phyloP scores from a whole-genome alignment of 2,888 invertebrate species.

The Tromatobia lineatoria region DNA sequence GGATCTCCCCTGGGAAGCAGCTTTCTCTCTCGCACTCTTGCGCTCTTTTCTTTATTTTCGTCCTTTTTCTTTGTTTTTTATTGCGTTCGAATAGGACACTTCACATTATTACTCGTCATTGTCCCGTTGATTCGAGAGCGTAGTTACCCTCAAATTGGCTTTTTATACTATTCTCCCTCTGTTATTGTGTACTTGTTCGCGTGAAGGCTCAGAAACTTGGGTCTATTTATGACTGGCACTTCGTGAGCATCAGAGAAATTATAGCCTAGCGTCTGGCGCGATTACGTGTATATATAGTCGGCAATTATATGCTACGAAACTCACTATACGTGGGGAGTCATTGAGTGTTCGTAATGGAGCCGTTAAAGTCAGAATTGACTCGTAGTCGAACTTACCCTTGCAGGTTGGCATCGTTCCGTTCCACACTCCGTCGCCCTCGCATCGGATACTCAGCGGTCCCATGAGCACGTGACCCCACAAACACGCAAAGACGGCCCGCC shows the following conservation, averaged over 20 bases:
- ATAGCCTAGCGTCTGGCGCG: not conserved
- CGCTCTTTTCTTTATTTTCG: not conserved
- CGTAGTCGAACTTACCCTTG: slow-evolving; percentile 87
- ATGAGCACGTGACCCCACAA: slow-evolving; percentile 93
- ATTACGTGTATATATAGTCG: slow-evolving; percentile 38
- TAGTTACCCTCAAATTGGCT: slow-evolving; percentile 25
- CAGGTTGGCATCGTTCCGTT: slow-evolving; percentile 92
- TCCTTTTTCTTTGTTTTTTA: slow-evolving; percentile 24
- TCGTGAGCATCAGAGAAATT: slow-evolving; percentile 23
- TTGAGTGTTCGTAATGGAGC: slow-evolving; percentile 47
- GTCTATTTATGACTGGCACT: slow-evolving; percentile 40
- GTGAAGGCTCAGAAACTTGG: slow-evolving; percentile 17
- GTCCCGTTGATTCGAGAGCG: slow-evolving; percentile 22
- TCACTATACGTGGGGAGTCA: not conserved
- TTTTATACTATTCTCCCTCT: slow-evolving; percentile 7
- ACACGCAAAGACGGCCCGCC: slow-evolving; percentile 93
- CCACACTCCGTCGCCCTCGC: slow-evolving; percentile 93
- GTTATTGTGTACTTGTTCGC: slow-evolving; percentile 12
- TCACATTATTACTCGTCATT: slow-evolving; percentile 36
- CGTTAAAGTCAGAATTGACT: slow-evolving; percentile 45
- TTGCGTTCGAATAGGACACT: slow-evolving; percentile 35
- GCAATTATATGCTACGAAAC: not conserved
- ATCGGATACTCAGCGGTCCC: slow-evolving; percentile 92
- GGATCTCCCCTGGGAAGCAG: slow-evolving; percentile 48
- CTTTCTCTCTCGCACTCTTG: slow-evolving; percentile 3